Evolutionary conservation across 2,888 invertebrate species (phyloP), one percentile per base, ranked within the genome.

Genomic region (Cephonodes hylas): DNA sequence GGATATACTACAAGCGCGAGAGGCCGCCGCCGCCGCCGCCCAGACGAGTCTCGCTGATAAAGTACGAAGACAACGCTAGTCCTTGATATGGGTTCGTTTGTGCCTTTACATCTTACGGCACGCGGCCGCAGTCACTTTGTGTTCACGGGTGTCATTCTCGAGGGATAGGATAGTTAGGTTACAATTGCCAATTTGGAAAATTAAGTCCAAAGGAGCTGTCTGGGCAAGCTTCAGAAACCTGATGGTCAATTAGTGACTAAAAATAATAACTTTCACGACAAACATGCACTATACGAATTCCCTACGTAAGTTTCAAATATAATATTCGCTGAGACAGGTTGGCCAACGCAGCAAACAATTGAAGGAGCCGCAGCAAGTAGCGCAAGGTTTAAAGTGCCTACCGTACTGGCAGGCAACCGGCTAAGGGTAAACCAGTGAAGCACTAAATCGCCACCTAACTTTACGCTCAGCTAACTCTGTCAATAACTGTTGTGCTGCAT

Each of bases 11-110:
- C 83, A 79, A 74, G 76, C 67, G 84, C 65, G 79, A 79, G 69
- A 76, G 74, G 67, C 81, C 87, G 46, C 89, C 88, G 61, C 84
- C 86, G 68, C 91, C 91, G 73, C 91, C 91, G 71, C 91, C 91
- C 64, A 66, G 90, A 22, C 79, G 89, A 59, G 79, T 81, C 57
- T 85, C 89, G 10, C 84, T 85, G 60, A 77, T 83, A 73, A 89
- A 86, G 86, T 83, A 85, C 75, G 89, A 84, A 65, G 85, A 84
- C 69, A 70, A 56, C 70, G 69, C 70, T 69, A 79, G 78, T 67
- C 75, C 70, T 64, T 81, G 75, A 70, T 31, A 64, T 73, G 77
- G 89, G 88, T 87, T 86, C 79, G 88, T 86, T 68, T 71, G 64
- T 62, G 68, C 60, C 64, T 67, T 66, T 64, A 66, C 70, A 71